These are phyloP conservation scores for Zootoca vivipara DNA, from an alignment of 2,113 vertebrate species.

Conservation along the genomic window DNA sequence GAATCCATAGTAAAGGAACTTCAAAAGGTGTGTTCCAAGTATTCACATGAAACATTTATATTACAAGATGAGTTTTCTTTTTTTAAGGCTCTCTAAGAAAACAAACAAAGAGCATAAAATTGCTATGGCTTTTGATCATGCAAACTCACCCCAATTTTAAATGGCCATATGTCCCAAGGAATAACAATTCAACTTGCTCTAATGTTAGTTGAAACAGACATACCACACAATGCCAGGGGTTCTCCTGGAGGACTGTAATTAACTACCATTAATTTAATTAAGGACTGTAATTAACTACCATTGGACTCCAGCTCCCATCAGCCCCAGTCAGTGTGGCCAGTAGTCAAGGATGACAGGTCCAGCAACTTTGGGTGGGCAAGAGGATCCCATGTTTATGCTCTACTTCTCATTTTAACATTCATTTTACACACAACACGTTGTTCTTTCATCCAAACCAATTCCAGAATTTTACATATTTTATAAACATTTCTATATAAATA, in stretches of 20 bases:
- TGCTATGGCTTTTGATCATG: background rate
- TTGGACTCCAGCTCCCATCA: no score
- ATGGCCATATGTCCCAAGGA: background rate
- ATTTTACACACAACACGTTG: background rate
- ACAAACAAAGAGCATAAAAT: background rate
- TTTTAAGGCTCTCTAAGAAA: no score
- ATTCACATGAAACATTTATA: background rate
- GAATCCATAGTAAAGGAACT: background rate
- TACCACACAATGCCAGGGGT: background rate
- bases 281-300: no score
- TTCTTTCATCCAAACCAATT: background rate
- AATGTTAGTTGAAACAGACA: background rate
- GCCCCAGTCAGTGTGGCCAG: no score
- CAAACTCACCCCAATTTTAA: background rate
- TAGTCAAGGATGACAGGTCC: no score
- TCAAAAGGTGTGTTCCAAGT: background rate
- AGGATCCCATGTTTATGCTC: no score
- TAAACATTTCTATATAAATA: background rate
- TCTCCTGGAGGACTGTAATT: background rate
- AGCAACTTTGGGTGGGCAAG: no score
- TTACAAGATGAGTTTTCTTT: background rate
- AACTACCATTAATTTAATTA: background rate
- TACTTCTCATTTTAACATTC: background rate
- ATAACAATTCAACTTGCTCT: background rate
- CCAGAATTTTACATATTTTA: background rate